phyloP scores from a whole-genome alignment of 2,888 invertebrate genomes.

The Andricus curvator region DNA sequence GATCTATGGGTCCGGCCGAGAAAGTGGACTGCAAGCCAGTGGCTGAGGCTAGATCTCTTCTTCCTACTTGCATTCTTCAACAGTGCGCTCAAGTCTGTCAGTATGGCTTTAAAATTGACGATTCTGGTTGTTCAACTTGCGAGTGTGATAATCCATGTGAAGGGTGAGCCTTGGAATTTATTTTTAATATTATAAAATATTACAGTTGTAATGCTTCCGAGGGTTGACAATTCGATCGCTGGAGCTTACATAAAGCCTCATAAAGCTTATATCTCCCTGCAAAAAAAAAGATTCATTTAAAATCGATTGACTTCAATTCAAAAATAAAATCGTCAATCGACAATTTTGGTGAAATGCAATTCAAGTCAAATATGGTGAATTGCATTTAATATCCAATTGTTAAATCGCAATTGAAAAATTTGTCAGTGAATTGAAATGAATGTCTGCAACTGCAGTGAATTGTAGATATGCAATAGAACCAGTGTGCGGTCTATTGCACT shows the following conservation, averaged over 20 bases:
- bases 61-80: conserved; percentile 82
- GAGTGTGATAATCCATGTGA: conserved; percentile 93
- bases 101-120: conserved; percentile 88
- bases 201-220: neutral
- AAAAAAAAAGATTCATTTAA: too few relatives aligned
- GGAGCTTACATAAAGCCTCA: neutral
- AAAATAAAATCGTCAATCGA: too few relatives aligned
- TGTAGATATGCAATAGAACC: too few relatives aligned
- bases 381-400: too few relatives aligned
- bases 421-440: too few relatives aligned
- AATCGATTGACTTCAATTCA: too few relatives aligned
- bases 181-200: neutral
- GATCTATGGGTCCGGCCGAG: conserved; percentile 88
- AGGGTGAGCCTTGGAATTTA: conserved; percentile 79
- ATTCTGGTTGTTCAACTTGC: conserved; percentile 89
- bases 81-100: conserved; percentile 92
- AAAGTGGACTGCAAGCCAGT: conserved; percentile 83
- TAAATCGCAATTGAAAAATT: too few relatives aligned
- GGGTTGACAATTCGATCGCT: neutral
- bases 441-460: too few relatives aligned
- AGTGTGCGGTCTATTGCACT: too few relatives aligned
- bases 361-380: too few relatives aligned
- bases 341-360: too few relatives aligned
- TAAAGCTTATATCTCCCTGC: neutral
- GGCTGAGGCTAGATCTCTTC: conserved; percentile 64